Base-by-base conservation (phyloP, 2,797 vertebrate species). In the Psittacula derbiana region DNA sequence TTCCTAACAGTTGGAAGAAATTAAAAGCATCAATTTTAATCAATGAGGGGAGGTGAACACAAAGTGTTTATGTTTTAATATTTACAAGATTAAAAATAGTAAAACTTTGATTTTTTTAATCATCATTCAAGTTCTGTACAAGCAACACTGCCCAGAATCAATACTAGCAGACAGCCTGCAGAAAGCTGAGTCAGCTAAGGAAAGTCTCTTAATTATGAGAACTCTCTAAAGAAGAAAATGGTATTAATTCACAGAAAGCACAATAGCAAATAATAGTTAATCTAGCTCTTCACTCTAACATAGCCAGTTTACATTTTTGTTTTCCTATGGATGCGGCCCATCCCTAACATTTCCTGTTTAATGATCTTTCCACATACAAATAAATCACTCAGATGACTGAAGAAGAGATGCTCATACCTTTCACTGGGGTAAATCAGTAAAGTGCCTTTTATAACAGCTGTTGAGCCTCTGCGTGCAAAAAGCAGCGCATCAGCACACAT, bases 61-160 rank as follows among this genome's bases (percentile, higher is more conserved):
- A 84, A 86, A 86, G 67, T 80, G 38, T 70, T 90, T 80, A 17
- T 66, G 70, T 95, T 91, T 93, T 67, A 66, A 49, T 89, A 93
- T 90, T 86, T 89, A 52, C 44, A 76, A 60, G 70, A 44, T 64
- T 64, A 87, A 92, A 92, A 90, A 67, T 24, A 88, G 78, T 5
- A 93, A 74, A 69, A 1, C 4, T 85, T 76, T 80, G 60, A 87
- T 82, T 86, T 88, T 86, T 89, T 91, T 95, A 43, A 66, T 74
- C 72, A 79, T 28, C 36, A 84, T 36, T 72, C 67, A 79, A 70
- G 62, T 80, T 78, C 58, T 70, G 21, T 70, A 74, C 78, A 66
- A 76, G 64, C 78, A 94, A 86, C 31, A 14, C 36, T 17, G 15
- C 49, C 81, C 69, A 66, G 58, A 90, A 90, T 30, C 18, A 0